A percentile compares a stretch with the other conserved stretches of the same genome.
These are phyloP conservation scores for Sarcophaga variegata DNA, from an alignment of 2,888 invertebrate species.

Conservation along the genomic window DNA sequence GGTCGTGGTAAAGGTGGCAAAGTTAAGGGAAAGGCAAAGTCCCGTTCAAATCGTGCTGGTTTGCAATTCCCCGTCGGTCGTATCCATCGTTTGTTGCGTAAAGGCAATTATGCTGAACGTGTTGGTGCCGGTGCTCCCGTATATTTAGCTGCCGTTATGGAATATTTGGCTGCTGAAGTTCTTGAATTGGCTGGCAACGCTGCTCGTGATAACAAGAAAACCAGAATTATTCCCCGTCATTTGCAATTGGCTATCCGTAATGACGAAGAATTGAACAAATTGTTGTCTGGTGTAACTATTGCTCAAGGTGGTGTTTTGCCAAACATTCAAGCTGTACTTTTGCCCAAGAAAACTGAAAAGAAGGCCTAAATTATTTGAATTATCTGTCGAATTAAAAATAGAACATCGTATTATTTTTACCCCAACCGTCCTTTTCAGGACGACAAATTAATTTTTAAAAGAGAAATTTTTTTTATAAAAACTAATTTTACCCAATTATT, in stretches of 20 bases:
- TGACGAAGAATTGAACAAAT: slow-evolving; percentile 91
- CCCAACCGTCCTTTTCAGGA: too few relatives aligned
- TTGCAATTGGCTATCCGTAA: slow-evolving; percentile 90
- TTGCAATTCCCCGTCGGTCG: slow-evolving; percentile 84
- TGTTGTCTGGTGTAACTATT: slow-evolving; percentile 82
- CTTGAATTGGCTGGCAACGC: slow-evolving; percentile 86
- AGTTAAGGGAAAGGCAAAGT: neutral
- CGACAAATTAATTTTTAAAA: too few relatives aligned
- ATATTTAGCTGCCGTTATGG: slow-evolving; percentile 84
- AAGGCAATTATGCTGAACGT: slow-evolving; percentile 85
- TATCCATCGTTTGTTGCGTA: slow-evolving; percentile 81
- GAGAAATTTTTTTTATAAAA: too few relatives aligned
- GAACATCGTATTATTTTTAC: too few relatives aligned
- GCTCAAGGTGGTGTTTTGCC: slow-evolving; percentile 88
- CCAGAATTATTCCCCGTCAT: slow-evolving; percentile 84
- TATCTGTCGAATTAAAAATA: too few relatives aligned
- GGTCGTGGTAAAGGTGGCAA: slow-evolving; percentile 6
- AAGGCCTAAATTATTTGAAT: neutral
- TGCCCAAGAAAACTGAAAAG: slow-evolving; percentile 2
- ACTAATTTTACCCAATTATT: too few relatives aligned
- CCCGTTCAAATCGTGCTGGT: too few relatives aligned
- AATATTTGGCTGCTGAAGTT: slow-evolving; percentile 87
- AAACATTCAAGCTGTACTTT: slow-evolving; percentile 10
- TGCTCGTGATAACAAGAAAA: slow-evolving; percentile 87
- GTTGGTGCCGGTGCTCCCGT: slow-evolving; percentile 84